Evolutionary conservation across 2,888 invertebrate genomes (phyloP).

Genomic region (Acronicta aceris): DNA sequence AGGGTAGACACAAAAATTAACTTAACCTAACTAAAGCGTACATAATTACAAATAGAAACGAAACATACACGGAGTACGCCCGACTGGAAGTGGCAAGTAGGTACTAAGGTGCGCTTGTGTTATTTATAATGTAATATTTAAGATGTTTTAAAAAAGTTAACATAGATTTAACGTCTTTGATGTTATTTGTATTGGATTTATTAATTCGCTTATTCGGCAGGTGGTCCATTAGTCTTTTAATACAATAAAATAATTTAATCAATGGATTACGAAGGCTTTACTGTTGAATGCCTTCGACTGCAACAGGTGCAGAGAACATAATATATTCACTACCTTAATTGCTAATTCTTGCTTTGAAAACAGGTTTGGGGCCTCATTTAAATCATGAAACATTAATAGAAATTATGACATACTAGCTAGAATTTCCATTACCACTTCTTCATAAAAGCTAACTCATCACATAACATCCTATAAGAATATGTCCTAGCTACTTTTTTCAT

Average conservation of each 20-base stretch:
- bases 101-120: too few species aligned
- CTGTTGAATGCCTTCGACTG: constrained; percentile 20
- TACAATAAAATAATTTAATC: constrained; percentile 16
- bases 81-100: too few species aligned
- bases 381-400: constrained; percentile 16
- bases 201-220: too few species aligned
- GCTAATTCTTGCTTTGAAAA: constrained; percentile 14
- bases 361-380: constrained; percentile 23
- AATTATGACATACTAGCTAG: constrained; percentile 9
- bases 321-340: constrained; percentile 35
- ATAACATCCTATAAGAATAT: constrained; percentile 22
- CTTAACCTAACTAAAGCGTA: too few species aligned
- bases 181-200: too few species aligned
- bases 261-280: constrained; percentile 18
- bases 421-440: constrained; percentile 15
- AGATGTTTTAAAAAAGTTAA: too few species aligned
- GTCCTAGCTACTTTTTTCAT: constrained; percentile 37
- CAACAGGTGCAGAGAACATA: constrained; percentile 22
- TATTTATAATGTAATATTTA: too few species aligned
- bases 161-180: too few species aligned
- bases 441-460: constrained; percentile 18
- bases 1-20: too few species aligned
- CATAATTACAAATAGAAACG: too few species aligned
- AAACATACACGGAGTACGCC: too few species aligned
- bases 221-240: not conserved